A percentile compares a stretch with the other conserved stretches of the same genome.
Conservation (phyloP, 2,797 vertebrate genomes). For the Melanotaenia parkinsoni region DNA sequence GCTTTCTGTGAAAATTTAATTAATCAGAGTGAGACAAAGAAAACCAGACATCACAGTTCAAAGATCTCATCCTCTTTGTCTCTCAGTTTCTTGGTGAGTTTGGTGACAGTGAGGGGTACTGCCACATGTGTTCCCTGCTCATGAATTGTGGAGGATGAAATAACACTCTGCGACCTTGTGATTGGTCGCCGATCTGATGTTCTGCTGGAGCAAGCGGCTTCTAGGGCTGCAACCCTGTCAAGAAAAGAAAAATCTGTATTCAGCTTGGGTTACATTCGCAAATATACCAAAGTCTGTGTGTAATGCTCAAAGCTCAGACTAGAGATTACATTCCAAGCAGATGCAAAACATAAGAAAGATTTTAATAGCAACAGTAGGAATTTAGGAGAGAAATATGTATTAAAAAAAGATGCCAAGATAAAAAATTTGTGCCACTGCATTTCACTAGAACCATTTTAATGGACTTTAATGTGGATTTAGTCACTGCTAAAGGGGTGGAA, state of each 20-base stretch:
- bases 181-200: slow-evolving; percentile 41
- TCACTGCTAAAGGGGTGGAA: background rate
- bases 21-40: slow-evolving; percentile 3
- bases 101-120: slow-evolving; percentile 85
- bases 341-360: background rate
- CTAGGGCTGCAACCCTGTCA: slow-evolving; percentile 71
- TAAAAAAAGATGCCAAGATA: background rate
- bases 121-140: slow-evolving; percentile 78
- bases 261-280: background rate
- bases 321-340: background rate
- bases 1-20: slow-evolving; percentile 10
- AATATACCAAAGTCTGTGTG: background rate
- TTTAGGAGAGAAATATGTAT: background rate
- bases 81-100: slow-evolving; percentile 79
- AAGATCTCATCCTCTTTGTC: slow-evolving; percentile 93
- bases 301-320: background rate
- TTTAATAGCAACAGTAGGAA: background rate
- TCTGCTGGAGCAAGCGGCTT: slow-evolving; percentile 56
- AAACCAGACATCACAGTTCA: slow-evolving; percentile 82
- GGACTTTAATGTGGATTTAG: background rate
- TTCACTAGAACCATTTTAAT: background rate
- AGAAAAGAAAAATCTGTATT: background rate
- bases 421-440: background rate
- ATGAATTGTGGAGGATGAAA: slow-evolving; percentile 53
- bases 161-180: slow-evolving; percentile 55